Percentiles rank a stretch among this genome's conserved stretches.
phyloP scores from a whole-genome alignment of 2,888 invertebrate genomes.

The Machimus rusticus region DNA sequence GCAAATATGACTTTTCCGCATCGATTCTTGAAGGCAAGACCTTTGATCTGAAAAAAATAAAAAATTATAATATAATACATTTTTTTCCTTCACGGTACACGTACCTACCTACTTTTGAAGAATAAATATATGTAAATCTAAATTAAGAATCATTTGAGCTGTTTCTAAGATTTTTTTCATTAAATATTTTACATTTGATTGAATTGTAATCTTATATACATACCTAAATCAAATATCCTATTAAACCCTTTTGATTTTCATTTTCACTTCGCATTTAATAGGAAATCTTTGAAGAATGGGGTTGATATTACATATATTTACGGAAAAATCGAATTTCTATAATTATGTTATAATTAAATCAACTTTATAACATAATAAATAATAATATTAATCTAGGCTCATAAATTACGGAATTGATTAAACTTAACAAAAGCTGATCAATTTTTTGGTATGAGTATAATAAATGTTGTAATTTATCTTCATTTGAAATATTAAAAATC shows the following conservation, averaged over 20 bases:
- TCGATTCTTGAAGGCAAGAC: background rate
- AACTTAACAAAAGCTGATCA: too few species aligned
- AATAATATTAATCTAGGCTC: too few species aligned
- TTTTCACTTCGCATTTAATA: background rate
- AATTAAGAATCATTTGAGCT: background rate
- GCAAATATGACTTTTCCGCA: background rate
- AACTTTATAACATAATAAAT: too few species aligned
- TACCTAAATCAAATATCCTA: background rate
- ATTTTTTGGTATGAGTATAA: too few species aligned
- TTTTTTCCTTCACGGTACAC: background rate
- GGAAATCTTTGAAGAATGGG: background rate
- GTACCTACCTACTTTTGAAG: background rate
- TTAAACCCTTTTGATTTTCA: background rate
- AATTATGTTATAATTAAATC: too few species aligned
- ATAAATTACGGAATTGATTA: too few species aligned
- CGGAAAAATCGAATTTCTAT: too few species aligned
- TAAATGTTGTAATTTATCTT: too few species aligned
- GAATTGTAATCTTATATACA: background rate
- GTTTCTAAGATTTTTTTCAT: background rate
- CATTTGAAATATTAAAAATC: too few species aligned
- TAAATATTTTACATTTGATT: background rate
- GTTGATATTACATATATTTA: too few species aligned
- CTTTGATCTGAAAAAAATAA: background rate
- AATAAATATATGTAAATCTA: background rate
- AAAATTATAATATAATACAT: too few species aligned